Evolutionary conservation across 2,797 vertebrate species (phyloP).

Genomic region (Scomberomorus guttatus): DNA sequence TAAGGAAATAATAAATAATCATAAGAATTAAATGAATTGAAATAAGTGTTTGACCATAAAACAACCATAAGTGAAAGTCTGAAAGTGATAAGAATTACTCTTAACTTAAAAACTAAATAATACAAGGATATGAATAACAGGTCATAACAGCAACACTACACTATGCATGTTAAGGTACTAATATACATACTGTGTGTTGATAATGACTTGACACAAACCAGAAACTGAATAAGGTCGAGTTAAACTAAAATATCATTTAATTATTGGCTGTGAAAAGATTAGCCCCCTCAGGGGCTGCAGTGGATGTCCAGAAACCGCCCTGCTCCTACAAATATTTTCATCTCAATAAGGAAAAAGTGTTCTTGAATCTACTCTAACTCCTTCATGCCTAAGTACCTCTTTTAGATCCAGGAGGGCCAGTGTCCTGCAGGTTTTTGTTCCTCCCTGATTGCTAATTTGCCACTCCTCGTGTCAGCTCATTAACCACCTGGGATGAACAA

Average conservation of each 20-base stretch:
- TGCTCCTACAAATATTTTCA: constrained; percentile 11
- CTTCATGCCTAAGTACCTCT: constrained; percentile 29
- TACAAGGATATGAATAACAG: too few relatives aligned
- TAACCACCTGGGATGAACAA: constrained; percentile 54
- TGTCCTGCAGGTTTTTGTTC: constrained; percentile 59
- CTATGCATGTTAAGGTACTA: background rate
- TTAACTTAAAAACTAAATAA: too few relatives aligned
- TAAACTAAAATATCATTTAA: constrained; percentile 10
- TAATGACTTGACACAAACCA: background rate
- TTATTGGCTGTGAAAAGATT: background rate
- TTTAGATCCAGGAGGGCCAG: constrained; percentile 26
- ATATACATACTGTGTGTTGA: too few relatives aligned
- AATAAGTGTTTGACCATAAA: too few relatives aligned
- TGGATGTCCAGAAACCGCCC: background rate
- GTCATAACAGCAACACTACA: too few relatives aligned
- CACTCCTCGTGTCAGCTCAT: constrained; percentile 60
- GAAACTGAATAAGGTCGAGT: background rate
- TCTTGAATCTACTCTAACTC: constrained; percentile 29
- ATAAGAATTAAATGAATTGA: too few relatives aligned
- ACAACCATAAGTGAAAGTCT: too few relatives aligned
- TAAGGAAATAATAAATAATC: too few relatives aligned
- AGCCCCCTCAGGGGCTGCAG: background rate
- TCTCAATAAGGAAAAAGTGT: background rate
- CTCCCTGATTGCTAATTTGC: constrained; percentile 66
- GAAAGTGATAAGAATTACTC: too few relatives aligned